A percentile compares a stretch with the other conserved stretches of the same genome.
Conservation (phyloP, 2,797 vertebrate genomes). For the Gambusia yucatana region DNA sequence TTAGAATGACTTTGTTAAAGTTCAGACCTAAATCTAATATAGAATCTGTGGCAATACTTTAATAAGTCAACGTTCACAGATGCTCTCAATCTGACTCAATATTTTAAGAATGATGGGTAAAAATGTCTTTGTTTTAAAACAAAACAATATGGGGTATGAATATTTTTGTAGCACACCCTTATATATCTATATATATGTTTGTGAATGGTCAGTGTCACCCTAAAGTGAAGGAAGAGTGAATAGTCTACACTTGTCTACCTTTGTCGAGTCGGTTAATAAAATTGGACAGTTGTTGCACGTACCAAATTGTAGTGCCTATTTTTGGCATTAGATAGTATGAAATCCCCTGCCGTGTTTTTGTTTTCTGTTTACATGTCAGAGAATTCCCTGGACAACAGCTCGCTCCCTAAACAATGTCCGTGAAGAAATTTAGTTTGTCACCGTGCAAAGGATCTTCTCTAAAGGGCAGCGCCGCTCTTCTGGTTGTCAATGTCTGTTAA, state of each 20-base stretch:
- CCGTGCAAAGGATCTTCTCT: constrained; percentile 55
- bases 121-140: background rate
- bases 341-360: constrained; percentile 40
- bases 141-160: background rate
- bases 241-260: constrained; percentile 16
- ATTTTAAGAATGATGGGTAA: background rate
- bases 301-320: constrained; percentile 50
- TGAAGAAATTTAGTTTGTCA: constrained; percentile 57
- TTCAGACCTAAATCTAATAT: background rate
- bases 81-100: background rate
- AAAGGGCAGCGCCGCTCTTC: constrained; percentile 72
- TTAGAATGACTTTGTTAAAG: background rate
- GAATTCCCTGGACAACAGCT: constrained; percentile 34
- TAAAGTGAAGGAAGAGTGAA: constrained; percentile 24
- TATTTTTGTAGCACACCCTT: background rate
- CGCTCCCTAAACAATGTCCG: constrained; percentile 49
- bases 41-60: background rate
- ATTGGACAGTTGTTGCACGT: constrained; percentile 64
- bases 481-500: constrained; percentile 75
- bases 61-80: background rate
- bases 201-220: constrained; percentile 24
- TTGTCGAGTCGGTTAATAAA: constrained; percentile 58
- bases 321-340: constrained; percentile 46
- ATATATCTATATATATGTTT: background rate
- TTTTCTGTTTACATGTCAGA: constrained; percentile 61